Evolutionary conservation across 2,797 vertebrate genomes (phyloP).

Genomic region (Enteromius argenteus): DNA sequence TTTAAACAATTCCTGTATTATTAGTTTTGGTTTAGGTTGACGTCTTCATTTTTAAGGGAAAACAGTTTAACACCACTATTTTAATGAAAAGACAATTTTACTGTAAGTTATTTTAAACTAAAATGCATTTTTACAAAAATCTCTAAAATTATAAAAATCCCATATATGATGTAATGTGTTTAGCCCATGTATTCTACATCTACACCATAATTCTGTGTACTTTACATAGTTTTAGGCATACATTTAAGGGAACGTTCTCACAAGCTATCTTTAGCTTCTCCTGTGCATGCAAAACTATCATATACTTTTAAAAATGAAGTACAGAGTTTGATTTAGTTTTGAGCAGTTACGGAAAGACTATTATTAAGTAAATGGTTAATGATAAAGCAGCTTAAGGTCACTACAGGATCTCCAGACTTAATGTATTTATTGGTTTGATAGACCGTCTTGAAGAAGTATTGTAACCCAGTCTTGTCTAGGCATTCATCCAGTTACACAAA

Average conservation of each 20-base stretch:
- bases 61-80: too few relatives aligned
- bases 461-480: not conserved
- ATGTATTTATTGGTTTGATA: not conserved
- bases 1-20: not conserved
- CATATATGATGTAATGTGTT: not conserved
- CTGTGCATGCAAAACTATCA: too few relatives aligned
- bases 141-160: not conserved
- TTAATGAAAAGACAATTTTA: too few relatives aligned
- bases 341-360: not conserved
- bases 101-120: too few relatives aligned
- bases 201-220: not conserved
- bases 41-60: too few relatives aligned
- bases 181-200: not conserved
- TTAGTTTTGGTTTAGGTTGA: not conserved
- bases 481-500: slow-evolving; percentile 8
- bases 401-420: not conserved
- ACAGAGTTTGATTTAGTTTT: not conserved
- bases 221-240: not conserved
- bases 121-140: not conserved
- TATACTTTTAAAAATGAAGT: not conserved
- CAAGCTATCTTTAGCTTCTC: not conserved
- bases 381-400: not conserved
- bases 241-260: not conserved
- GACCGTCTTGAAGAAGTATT: not conserved
- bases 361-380: not conserved